These are phyloP conservation scores for Brachyrhaphis roseni DNA, from an alignment of 2,797 vertebrate species.

Conservation along the genomic window DNA sequence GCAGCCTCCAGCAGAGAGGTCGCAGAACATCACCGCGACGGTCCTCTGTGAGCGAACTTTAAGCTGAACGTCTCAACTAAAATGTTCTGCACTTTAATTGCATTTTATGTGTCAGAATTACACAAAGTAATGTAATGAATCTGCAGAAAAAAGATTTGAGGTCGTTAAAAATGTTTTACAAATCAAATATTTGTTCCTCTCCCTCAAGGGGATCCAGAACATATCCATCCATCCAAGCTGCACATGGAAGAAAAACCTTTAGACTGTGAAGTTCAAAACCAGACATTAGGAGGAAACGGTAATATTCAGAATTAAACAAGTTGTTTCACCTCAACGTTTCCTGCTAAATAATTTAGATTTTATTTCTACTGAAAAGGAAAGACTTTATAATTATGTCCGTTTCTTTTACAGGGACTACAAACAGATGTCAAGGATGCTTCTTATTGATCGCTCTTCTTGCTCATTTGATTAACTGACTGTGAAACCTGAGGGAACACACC, in stretches of 20 bases:
- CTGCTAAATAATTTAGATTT: neutral
- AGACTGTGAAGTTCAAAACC: conserved; percentile 52
- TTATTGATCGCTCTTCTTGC: conserved; percentile 32
- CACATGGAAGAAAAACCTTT: conserved; percentile 40
- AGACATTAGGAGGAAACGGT: conserved; percentile 45
- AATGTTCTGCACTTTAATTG: neutral
- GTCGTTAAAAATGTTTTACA: neutral
- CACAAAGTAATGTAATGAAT: neutral
- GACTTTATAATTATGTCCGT: neutral
- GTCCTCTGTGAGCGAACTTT: conserved; percentile 73
- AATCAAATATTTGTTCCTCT: neutral
- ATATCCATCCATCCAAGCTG: conserved; percentile 40
- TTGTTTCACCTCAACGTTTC: neutral
- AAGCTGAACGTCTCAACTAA: neutral
- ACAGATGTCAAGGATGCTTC: conserved; percentile 14
- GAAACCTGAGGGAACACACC: neutral
- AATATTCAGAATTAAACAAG: neutral
- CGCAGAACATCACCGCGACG: conserved; percentile 34
- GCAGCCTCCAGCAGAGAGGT: conserved; percentile 46
- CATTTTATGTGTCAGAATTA: neutral
- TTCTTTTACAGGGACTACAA: conserved; percentile 45
- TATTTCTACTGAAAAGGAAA: neutral
- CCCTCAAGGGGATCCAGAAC: conserved; percentile 51
- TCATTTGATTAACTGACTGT: conserved; percentile 40
- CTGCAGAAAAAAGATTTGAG: neutral